Base-by-base conservation (phyloP, 2,113 vertebrate genomes). In the Melanotaenia duboulayi region DNA sequence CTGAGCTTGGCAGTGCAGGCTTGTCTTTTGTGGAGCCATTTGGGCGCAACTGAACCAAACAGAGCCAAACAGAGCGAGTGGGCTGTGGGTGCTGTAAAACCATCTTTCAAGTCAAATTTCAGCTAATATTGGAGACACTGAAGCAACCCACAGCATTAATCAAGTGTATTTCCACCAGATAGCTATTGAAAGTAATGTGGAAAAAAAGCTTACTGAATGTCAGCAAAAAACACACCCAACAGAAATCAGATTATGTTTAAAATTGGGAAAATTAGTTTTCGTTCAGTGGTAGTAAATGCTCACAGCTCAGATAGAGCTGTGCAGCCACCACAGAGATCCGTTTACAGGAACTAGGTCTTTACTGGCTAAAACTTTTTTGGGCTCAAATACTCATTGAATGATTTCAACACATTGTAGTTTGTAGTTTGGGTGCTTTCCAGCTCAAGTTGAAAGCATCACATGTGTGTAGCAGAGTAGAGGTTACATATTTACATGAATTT, bases 1-100 rank as follows among this genome's bases (percentile, higher is more conserved):
- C 68, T 40, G 37, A 40, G 72, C 80, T 83, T 73, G 77, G 81
- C 80, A 74, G 83, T 3, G 19, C 62, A 70, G 65, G 60, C 81
- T 81, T 42, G 69, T 76, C 79, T 80, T 73, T 85, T 37, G 44
- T 67, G 4, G 51, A 54, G 69, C 76, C 76, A 55, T 80, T 76
- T 74, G 74, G 82, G 66, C 72, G 46, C 69, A 68, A 76, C 57
- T 42, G 17, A 81, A 57, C 56, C 11, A 24, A 66, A 63, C 62
- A 7, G 44, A 70, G 81, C 67, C 66, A 76, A 82, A 63, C 55
- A 23, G 64, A 77, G 57, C 11, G 67, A 83, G 82, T 84, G 70
- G 74, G 81, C 72, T 64, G 62, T 12, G 46, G 32, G 56, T 39
- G 61, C 65, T 74, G 50, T 8, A 17, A n/a, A 76, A 66, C 78